These are phyloP conservation scores for Diogma glabrata DNA, from an alignment of 2,888 invertebrate genomes.

Conservation along the genomic window DNA sequence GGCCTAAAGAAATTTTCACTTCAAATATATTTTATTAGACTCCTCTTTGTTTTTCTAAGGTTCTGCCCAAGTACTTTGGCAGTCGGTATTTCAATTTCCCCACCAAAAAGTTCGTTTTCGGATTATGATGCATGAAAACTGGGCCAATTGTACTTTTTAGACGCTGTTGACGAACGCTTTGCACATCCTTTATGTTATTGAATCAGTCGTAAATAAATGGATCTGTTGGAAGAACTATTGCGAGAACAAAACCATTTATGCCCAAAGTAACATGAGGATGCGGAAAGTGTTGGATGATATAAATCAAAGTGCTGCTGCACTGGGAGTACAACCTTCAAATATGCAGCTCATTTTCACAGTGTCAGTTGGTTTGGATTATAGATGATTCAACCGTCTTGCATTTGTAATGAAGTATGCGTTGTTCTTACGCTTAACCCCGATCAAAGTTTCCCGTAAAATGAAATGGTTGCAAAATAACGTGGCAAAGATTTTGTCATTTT, in stretches of 20 bases:
- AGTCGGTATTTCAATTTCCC: too few relatives aligned
- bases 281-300: too few relatives aligned
- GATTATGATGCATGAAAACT: too few relatives aligned
- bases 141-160: conserved; percentile 3
- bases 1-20: too few relatives aligned
- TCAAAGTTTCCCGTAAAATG: background rate
- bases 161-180: background rate
- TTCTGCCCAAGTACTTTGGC: too few relatives aligned
- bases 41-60: too few relatives aligned
- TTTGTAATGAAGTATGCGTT: conserved; percentile 1
- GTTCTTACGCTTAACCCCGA: background rate
- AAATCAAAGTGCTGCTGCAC: too few relatives aligned
- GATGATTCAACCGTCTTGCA: background rate
- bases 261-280: background rate
- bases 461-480: background rate
- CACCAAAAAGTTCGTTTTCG: too few relatives aligned
- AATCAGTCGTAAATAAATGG: conserved; percentile 1
- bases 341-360: conserved; percentile 1
- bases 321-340: background rate
- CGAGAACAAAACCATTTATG: background rate
- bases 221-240: background rate
- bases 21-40: too few relatives aligned
- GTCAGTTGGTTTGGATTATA: background rate
- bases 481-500: background rate
- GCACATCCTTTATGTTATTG: background rate